Evolutionary conservation across 2,113 vertebrate genomes (phyloP), one percentile per base, ranked within the genome.

Genomic region (Galeopterus variegatus): DNA sequence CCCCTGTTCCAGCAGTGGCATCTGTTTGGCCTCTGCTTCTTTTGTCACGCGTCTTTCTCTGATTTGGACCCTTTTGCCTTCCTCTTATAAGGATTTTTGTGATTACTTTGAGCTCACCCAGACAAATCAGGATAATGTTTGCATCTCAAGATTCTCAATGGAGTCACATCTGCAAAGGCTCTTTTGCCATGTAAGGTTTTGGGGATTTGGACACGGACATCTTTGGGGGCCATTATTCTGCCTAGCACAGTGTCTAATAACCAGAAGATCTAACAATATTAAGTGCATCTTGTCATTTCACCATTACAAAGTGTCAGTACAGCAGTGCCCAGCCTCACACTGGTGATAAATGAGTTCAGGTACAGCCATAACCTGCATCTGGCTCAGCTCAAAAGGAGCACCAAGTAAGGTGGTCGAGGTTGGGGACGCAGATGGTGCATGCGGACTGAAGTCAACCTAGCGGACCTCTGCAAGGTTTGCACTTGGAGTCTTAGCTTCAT

Each of bases 371-470:
- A 17, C 2, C 58, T 50, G 62, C 11, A 12, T 50, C 50, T 4
- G 82, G 56, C 9, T 93, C 41, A 8, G 64, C n/a, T 18, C 8
- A 52, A n/a, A 83, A 9, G 81, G 19, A 11, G n/a, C 52, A 67
- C 19, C 36, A 4, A 26, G 15, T 4, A 2, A 26, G 8, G 48
- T 8, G 23, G 21, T 24, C n/a, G 17, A 54, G 70, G 56, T 64
- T 21, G 9, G n/a, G 58, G 41, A 48, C 2, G 15, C 0, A 1
- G 8, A 26, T 0, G 33, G 23, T 19, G 7, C 10, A 31, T 8
- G 8, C 5, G 0, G 36, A 48, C 33, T 36, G n/a, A 48, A 19
- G 54, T 45, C 73, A 21, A 28, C 45, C 23, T 6, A 17, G 75
- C 8, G 48, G 23, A 1, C 31, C 5, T 73, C 33, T 9, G 17